phyloP scores from a whole-genome alignment of 2,113 vertebrate species.

The Leucoraja erinaceus region DNA sequence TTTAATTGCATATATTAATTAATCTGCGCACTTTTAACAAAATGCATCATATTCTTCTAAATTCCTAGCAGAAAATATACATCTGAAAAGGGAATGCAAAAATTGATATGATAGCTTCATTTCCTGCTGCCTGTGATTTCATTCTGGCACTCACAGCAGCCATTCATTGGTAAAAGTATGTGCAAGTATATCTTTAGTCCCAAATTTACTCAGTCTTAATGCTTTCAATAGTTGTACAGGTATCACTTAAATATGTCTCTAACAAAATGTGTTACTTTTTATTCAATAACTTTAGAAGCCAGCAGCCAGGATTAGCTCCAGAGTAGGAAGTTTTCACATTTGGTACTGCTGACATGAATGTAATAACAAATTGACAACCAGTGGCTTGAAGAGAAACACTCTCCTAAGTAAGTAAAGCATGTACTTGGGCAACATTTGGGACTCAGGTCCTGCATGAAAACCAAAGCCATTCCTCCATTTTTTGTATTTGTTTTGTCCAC shows the following conservation, averaged over 20 bases:
- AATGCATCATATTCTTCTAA: neutral
- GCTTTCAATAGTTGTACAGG: no score
- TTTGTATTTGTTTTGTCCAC: neutral
- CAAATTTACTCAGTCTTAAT: no score
- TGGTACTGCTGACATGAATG: neutral
- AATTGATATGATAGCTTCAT: neutral
- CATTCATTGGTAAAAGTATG: no score
- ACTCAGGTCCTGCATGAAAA: neutral
- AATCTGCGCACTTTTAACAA: neutral
- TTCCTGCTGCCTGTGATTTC: neutral
- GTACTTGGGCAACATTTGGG: neutral
- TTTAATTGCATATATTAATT: neutral
- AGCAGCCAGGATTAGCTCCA: neutral
- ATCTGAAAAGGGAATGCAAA: neutral
- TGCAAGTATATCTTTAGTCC: no score
- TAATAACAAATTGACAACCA: neutral
- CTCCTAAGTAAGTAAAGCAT: neutral
- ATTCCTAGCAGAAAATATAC: neutral
- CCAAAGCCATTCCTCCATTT: neutral
- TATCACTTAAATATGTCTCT: no score
- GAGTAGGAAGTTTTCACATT: neutral
- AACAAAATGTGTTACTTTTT: no score
- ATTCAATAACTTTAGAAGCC: no score
- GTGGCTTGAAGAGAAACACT: neutral
- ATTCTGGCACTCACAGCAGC: neutral